Conservation (phyloP, 2,797 vertebrate species). For the Gymnoscopelus braueri region DNA sequence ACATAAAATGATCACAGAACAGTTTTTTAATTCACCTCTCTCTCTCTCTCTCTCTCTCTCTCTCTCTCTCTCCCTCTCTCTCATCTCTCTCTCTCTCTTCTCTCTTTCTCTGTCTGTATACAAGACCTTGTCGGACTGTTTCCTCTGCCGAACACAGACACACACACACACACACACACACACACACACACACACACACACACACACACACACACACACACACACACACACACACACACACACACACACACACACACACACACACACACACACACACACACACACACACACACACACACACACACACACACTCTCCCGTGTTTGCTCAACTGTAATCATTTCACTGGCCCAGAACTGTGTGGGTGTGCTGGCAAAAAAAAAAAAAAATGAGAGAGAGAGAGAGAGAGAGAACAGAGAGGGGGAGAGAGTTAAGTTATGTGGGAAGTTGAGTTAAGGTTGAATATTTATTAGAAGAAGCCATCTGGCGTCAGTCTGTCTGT, state of each 20-base stretch:
- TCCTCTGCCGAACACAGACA: conserved; percentile 85
- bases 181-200: conserved; percentile 73
- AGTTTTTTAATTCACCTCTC: no score
- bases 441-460: conserved; percentile 99
- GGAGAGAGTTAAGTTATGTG: conserved; percentile 92
- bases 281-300: conserved; percentile 63
- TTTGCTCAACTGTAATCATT: conserved; percentile 99
- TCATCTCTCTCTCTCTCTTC: no score
- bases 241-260: conserved; percentile 76
- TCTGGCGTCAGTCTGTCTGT: conserved; percentile 99
- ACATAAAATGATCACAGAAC: no score
- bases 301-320: conserved; percentile 73
- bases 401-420: conserved; percentile 49
- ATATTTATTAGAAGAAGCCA: conserved; percentile 99
- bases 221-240: conserved; percentile 51
- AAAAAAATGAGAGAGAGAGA: conserved; percentile 28
- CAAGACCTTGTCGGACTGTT: conserved; percentile 94
- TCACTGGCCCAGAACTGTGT: conserved; percentile 96
- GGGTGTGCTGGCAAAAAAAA: conserved; percentile 94
- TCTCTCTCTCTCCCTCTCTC: no score
- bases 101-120: conserved; percentile 82
- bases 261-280: conserved; percentile 70
- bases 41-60: no score
- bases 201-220: conserved; percentile 72
- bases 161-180: conserved; percentile 61